phyloP scores from a whole-genome alignment of 53 echinoderm and acorn worm species.

The Antedon mediterranea region DNA sequence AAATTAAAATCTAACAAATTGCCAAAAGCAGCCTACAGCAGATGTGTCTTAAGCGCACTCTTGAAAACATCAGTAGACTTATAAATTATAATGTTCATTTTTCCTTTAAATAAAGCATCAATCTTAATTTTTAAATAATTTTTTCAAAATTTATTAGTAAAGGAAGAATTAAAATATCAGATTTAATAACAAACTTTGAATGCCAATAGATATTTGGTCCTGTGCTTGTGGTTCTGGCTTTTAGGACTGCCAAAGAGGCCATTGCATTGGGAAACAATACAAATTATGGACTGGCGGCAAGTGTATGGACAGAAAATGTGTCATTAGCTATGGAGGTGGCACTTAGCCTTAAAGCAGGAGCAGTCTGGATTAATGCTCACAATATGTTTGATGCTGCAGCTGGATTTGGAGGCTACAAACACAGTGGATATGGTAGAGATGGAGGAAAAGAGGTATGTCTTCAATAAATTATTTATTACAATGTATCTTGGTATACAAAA shows the following conservation, averaged over 20 bases:
- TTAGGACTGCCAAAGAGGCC: slow-evolving; percentile 95
- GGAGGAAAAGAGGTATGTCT: slow-evolving; percentile 84
- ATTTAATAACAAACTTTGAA: too few relatives aligned
- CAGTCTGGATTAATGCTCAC: slow-evolving; percentile 86
- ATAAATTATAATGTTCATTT: too few relatives aligned
- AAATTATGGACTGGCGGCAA: slow-evolving; percentile 87
- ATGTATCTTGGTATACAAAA: not conserved
- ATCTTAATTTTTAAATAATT: too few relatives aligned
- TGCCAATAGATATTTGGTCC: slow-evolving; percentile 99
- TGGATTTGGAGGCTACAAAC: slow-evolving; percentile 93
- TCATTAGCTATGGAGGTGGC: slow-evolving; percentile 78
- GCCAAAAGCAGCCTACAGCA: too few relatives aligned
- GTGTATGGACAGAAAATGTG: slow-evolving; percentile 96
- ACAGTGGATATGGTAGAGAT: slow-evolving; percentile 91
- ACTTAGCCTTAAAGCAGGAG: slow-evolving; percentile 76
- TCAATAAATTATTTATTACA: not conserved
- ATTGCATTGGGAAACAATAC: slow-evolving; percentile 86
- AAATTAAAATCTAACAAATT: too few relatives aligned
- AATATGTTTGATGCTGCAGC: slow-evolving; percentile 98
- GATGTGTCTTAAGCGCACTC: too few relatives aligned
- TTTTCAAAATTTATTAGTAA: too few relatives aligned
- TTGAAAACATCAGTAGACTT: too few relatives aligned
- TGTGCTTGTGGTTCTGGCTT: slow-evolving; percentile 73
- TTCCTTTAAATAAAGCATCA: too few relatives aligned
- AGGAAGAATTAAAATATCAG: too few relatives aligned